Percentiles rank a stretch among this genome's conserved stretches.
These are phyloP conservation scores for Brachionus asplanchnoidis DNA, from an alignment of 1,140 invertebrate genomes.

Conservation along the genomic window DNA sequence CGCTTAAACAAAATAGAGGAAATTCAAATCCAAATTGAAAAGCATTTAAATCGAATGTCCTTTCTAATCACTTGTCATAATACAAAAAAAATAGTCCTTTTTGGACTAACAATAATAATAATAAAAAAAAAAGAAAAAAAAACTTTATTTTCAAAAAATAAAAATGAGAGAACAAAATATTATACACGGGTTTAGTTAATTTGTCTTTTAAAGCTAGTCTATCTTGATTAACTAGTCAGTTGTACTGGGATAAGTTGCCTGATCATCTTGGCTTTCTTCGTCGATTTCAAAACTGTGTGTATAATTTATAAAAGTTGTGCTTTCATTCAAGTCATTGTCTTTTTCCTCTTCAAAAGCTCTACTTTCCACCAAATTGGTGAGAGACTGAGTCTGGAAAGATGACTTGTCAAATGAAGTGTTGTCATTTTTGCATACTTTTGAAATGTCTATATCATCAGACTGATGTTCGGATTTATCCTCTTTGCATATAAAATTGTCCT, in stretches of 20 bases:
- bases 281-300: conserved; percentile 35
- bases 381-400: background rate
- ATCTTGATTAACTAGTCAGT: background rate
- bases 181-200: background rate
- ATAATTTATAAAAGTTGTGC: conserved; percentile 28
- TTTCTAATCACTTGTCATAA: background rate
- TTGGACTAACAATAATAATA: background rate
- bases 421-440: background rate
- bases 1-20: background rate
- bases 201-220: background rate
- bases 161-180: background rate
- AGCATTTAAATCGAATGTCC: background rate
- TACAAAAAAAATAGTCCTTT: background rate
- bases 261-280: background rate
- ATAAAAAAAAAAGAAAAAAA: background rate
- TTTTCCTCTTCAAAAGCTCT: background rate
- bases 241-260: background rate
- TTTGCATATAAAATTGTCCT: background rate
- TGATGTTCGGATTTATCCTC: background rate
- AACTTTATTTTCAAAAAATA: background rate
- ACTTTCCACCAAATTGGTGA: conserved; percentile 7
- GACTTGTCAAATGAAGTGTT: background rate
- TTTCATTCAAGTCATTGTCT: background rate
- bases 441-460: background rate
- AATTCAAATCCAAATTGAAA: background rate